phyloP scores from a whole-genome alignment of 2,888 invertebrate genomes.

The Ariolimax columbianus region DNA sequence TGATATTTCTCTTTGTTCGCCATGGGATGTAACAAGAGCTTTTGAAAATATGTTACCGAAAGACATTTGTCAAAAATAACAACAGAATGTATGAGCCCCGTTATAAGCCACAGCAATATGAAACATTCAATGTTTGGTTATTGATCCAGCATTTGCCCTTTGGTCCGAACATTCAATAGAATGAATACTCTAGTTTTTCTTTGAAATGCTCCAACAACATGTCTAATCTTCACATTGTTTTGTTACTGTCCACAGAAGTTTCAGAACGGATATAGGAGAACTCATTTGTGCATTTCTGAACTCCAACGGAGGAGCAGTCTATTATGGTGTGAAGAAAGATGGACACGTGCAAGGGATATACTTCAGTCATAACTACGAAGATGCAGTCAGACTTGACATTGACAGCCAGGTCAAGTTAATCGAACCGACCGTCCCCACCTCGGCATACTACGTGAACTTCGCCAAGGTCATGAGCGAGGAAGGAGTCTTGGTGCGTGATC shows the following conservation, averaged over 20 bases:
- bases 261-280: conserved; percentile 15
- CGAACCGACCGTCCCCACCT: conserved; percentile 61
- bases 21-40: too few relatives aligned
- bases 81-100: too few relatives aligned
- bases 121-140: too few relatives aligned
- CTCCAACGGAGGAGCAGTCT: conserved; percentile 65
- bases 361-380: conserved; percentile 59
- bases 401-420: conserved; percentile 55
- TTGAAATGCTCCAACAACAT: too few relatives aligned
- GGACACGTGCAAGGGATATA: conserved; percentile 56
- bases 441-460: conserved; percentile 62
- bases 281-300: conserved; percentile 63
- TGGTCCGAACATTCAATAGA: too few relatives aligned
- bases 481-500: conserved; percentile 46
- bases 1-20: too few relatives aligned
- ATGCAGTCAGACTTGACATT: conserved; percentile 60
- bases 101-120: too few relatives aligned
- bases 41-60: too few relatives aligned
- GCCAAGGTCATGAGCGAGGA: conserved; percentile 59
- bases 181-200: too few relatives aligned
- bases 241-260: conserved; percentile 21
- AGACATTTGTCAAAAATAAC: too few relatives aligned
- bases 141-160: too few relatives aligned
- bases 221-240: too few relatives aligned
- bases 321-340: conserved; percentile 64